These are phyloP conservation scores for Papio anubis DNA, from an alignment of 2,113 vertebrate species.

Conservation along the genomic window DNA sequence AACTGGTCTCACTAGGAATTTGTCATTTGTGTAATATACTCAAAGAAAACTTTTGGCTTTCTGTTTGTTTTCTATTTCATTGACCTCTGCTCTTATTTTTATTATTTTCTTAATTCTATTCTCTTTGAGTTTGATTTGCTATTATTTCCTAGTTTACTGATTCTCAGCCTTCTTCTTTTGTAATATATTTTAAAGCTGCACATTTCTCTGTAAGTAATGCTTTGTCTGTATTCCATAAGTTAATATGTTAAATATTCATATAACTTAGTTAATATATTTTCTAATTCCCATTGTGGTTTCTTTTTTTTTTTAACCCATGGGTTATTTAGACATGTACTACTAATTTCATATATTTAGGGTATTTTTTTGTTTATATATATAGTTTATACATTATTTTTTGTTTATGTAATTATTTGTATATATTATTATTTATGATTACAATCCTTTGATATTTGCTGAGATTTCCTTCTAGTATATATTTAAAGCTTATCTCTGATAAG, in stretches of 20 bases:
- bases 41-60: not conserved
- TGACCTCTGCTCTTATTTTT: not conserved
- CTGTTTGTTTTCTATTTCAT: not conserved
- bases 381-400: not conserved
- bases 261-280: conserved; percentile 25
- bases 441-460: not conserved
- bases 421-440: not conserved
- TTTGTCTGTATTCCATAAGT: not conserved
- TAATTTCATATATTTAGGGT: not conserved
- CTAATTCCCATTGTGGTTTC: not conserved
- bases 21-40: not conserved
- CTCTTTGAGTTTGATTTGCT: conserved; percentile 9
- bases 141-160: not conserved
- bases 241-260: not conserved
- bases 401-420: not conserved
- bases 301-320: not conserved
- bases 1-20: not conserved
- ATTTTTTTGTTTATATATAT: not conserved
- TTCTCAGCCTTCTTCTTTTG: not conserved
- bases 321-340: not conserved
- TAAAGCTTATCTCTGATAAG: not conserved
- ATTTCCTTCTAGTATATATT: conserved; percentile 13
- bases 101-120: not conserved
- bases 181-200: not conserved
- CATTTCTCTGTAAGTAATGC: not conserved